phyloP scores from a whole-genome alignment of 2,113 vertebrate species.

The Emydura subglobosa region DNA sequence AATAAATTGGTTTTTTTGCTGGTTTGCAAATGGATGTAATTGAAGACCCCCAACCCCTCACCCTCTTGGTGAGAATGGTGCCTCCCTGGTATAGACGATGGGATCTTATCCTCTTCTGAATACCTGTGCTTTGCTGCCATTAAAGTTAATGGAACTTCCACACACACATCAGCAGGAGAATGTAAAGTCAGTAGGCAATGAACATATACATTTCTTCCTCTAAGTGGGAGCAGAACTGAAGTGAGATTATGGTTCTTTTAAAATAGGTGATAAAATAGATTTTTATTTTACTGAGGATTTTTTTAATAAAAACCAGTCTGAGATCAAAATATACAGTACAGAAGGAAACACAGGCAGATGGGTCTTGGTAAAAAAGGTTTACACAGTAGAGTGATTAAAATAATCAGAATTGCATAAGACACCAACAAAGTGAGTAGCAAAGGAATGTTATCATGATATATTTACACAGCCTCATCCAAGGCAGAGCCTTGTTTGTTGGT shows the following conservation, averaged over 20 bases:
- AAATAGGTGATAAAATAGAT: background rate
- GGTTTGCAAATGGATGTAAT: background rate
- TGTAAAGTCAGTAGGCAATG: background rate
- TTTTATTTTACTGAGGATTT: background rate
- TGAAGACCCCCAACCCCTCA: background rate
- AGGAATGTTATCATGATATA: background rate
- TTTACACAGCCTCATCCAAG: background rate
- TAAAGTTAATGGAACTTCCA: background rate
- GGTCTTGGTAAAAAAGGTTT: background rate
- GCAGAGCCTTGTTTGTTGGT: background rate
- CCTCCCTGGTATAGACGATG: background rate
- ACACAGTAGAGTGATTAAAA: slow-evolving; percentile 1
- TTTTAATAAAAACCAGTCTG: background rate
- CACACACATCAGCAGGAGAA: background rate
- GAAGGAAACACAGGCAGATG: slow-evolving; percentile 5
- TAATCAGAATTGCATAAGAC: background rate
- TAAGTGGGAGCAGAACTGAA: background rate
- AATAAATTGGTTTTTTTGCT: background rate
- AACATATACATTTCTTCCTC: background rate
- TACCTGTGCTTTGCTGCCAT: background rate
- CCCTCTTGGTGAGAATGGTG: background rate
- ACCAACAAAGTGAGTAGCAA: background rate
- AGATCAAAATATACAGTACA: background rate
- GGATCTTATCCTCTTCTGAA: background rate
- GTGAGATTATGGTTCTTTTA: background rate